A percentile compares a stretch with the other conserved stretches of the same genome.
These are phyloP conservation scores for Sphecodes monilicornis DNA, from an alignment of 2,888 invertebrate species.

Conservation along the genomic window DNA sequence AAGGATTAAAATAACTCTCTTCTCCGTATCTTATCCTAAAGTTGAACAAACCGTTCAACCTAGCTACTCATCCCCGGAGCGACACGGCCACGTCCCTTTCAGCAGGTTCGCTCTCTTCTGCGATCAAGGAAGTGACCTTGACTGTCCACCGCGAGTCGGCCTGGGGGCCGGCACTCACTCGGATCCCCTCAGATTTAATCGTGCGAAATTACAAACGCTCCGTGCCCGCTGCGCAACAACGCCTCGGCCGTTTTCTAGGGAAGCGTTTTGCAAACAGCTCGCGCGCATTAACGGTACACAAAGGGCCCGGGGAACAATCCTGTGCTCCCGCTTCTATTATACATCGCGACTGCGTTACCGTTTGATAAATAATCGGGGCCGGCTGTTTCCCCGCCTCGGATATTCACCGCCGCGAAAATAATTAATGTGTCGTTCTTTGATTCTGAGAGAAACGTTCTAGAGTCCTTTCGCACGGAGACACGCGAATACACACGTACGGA, in stretches of 20 bases:
- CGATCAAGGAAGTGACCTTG: slow-evolving; percentile 4
- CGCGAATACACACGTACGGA: neutral
- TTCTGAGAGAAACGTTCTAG: slow-evolving; percentile 20
- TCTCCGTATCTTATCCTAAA: neutral
- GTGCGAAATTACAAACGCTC: slow-evolving; percentile 24
- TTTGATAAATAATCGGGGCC: slow-evolving; percentile 53
- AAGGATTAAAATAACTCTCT: neutral
- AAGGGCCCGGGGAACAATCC: slow-evolving; percentile 29
- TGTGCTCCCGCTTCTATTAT: slow-evolving; percentile 22
- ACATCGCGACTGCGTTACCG: slow-evolving; percentile 20
- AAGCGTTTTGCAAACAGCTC: slow-evolving; percentile 22
- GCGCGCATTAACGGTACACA: slow-evolving; percentile 40
- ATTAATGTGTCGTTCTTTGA: slow-evolving; percentile 50
- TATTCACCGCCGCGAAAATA: slow-evolving; percentile 41
- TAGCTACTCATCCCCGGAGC: neutral
- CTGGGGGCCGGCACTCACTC: neutral
- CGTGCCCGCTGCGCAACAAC: slow-evolving; percentile 27
- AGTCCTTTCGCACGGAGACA: neutral
- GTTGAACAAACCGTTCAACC: slow-evolving; percentile 2
- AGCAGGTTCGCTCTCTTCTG: neutral
- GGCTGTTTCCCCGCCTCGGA: neutral
- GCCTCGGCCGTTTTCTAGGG: slow-evolving; percentile 14
- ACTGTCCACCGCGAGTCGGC: slow-evolving; percentile 11
- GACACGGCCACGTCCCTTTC: neutral
- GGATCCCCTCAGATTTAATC: slow-evolving; percentile 26